Evolutionary conservation across 1,140 invertebrate genomes (phyloP).

Genomic region (Tribolium madens): DNA sequence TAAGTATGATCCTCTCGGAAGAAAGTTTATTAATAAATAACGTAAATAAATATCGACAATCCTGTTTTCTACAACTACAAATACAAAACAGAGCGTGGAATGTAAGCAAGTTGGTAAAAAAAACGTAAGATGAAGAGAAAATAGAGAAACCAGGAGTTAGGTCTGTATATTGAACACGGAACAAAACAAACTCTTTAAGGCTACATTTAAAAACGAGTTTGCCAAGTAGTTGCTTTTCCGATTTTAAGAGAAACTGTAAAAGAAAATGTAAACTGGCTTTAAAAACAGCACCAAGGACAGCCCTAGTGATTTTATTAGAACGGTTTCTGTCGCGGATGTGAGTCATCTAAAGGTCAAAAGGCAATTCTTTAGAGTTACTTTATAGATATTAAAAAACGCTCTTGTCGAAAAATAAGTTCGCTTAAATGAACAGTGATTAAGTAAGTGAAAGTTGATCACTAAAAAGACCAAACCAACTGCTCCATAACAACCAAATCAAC

Average conservation of each 20-base stretch:
- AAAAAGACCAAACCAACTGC: neutral
- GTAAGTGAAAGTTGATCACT: slow-evolving; percentile 8
- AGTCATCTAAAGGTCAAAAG: neutral
- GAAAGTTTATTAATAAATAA: slow-evolving; percentile 27
- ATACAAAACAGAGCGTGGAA: slow-evolving; percentile 31
- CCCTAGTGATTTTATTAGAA: neutral
- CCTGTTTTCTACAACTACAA: neutral
- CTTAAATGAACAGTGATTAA: neutral
- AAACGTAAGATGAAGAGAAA: neutral
- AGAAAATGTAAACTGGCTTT: slow-evolving; percentile 1
- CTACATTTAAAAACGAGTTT: neutral
- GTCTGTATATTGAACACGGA: slow-evolving; percentile 18
- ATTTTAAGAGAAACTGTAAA: slow-evolving; percentile 4
- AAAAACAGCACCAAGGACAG: slow-evolving; percentile 3
- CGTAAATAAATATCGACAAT: slow-evolving; percentile 17
- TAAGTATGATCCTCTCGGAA: neutral
- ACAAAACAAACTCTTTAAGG: neutral
- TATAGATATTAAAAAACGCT: neutral
- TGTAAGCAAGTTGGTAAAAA: slow-evolving; percentile 6
- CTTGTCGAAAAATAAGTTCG: neutral
- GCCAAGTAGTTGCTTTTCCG: neutral
- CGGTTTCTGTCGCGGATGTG: neutral
- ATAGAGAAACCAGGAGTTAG: slow-evolving; percentile 28
- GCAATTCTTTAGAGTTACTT: neutral
- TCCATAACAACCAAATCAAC: neutral